Evolutionary conservation across 2,113 vertebrate genomes (phyloP).

Genomic region (Lepus timidus): DNA sequence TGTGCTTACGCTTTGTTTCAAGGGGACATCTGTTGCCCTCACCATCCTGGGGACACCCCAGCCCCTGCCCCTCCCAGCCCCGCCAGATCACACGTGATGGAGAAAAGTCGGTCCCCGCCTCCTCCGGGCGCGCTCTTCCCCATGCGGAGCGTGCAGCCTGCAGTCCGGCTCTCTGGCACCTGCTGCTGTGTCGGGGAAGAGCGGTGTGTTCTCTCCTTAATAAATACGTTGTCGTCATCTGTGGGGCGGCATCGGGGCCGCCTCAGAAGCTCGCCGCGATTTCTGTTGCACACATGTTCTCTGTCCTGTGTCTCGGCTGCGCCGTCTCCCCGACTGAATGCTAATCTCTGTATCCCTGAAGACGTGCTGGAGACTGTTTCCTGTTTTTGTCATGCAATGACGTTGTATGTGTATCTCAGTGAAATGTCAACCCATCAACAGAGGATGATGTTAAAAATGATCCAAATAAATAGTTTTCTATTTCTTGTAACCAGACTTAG

Average conservation of each 20-base stretch:
- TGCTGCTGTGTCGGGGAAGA: conserved; percentile 67
- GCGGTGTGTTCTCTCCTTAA: conserved; percentile 70
- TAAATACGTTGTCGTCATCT: conserved; percentile 68
- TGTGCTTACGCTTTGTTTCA: conserved; percentile 73
- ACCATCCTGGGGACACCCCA: background rate
- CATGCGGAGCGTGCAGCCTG: background rate
- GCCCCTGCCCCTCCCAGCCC: too few relatives aligned
- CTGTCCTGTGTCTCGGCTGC: conserved; percentile 81
- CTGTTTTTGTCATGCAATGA: conserved; percentile 81
- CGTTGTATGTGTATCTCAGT: conserved; percentile 80
- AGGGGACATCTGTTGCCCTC: conserved; percentile 43
- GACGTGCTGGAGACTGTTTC: conserved; percentile 77
- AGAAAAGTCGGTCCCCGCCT: conserved; percentile 35
- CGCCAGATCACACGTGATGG: background rate
- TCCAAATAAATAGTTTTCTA: conserved; percentile 82
- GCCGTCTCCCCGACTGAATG: conserved; percentile 73
- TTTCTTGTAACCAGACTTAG: conserved; percentile 78
- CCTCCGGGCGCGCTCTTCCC: conserved; percentile 19
- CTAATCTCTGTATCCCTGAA: conserved; percentile 73
- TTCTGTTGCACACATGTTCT: conserved; percentile 72
- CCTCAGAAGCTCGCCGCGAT: conserved; percentile 66
- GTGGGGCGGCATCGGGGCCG: conserved; percentile 65
- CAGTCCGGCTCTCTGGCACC: conserved; percentile 35
- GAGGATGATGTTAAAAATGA: conserved; percentile 76
- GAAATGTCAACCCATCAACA: conserved; percentile 79